Conservation (phyloP, 2,797 vertebrate genomes). For the Diplodus sargus region DNA sequence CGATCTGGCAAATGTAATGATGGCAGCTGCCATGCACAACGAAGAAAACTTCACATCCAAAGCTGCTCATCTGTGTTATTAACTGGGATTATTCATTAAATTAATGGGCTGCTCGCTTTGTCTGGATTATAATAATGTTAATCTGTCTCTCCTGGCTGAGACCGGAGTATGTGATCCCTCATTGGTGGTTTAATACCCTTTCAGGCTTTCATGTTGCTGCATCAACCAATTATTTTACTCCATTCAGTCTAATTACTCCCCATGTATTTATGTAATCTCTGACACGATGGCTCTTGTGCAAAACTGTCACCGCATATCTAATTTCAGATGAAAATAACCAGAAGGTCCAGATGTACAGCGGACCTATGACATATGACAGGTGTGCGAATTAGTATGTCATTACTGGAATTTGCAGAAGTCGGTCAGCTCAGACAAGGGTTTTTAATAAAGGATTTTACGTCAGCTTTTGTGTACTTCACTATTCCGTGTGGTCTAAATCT, state of each 20-base stretch:
- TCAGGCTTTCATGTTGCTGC: slow-evolving; percentile 6
- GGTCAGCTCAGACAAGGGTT: slow-evolving; percentile 35
- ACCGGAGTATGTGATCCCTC: slow-evolving; percentile 34
- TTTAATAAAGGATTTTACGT: slow-evolving; percentile 37
- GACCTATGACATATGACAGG: slow-evolving; percentile 37
- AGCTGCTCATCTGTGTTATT: slow-evolving; percentile 53
- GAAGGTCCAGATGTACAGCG: slow-evolving; percentile 40
- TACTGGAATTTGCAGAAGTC: slow-evolving; percentile 40
- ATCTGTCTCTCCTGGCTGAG: slow-evolving; percentile 63
- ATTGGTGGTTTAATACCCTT: slow-evolving; percentile 24
- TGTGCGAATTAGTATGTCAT: slow-evolving; percentile 42
- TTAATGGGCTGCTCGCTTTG: slow-evolving; percentile 69
- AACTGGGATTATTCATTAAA: slow-evolving; percentile 62
- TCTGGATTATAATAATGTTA: slow-evolving; percentile 71
- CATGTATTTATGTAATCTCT: slow-evolving; percentile 47
- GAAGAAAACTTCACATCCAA: slow-evolving; percentile 26
- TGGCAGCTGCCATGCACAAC: slow-evolving; percentile 1
- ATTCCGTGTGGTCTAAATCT: slow-evolving; percentile 16
- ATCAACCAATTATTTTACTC: slow-evolving; percentile 21
- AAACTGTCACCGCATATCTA: neutral
- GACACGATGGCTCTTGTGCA: slow-evolving; percentile 14
- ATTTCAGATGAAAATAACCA: slow-evolving; percentile 23
- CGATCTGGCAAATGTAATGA: neutral
- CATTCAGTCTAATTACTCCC: slow-evolving; percentile 44
- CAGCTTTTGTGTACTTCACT: slow-evolving; percentile 31